A percentile compares a stretch with the other conserved stretches of the same genome.
These are phyloP conservation scores for Cartodere bifasciata DNA, from an alignment of 2,888 invertebrate species.

Conservation along the genomic window DNA sequence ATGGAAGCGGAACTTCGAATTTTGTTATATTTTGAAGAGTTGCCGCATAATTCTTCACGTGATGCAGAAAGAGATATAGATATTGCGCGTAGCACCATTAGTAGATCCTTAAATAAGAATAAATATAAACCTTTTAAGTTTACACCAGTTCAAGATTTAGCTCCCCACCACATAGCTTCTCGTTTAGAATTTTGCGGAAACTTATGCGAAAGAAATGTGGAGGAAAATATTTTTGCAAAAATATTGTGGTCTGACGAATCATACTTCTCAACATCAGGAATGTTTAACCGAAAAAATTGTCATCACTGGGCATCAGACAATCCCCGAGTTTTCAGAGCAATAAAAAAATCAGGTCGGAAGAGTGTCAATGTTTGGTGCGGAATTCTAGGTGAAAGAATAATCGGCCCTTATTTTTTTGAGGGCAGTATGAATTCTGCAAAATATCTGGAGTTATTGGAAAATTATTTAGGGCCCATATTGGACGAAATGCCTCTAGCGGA, in stretches of 20 bases:
- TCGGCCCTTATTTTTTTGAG: neutral
- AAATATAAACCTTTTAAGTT: no score
- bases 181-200: no score
- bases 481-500: neutral
- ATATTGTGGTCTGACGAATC: neutral
- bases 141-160: no score
- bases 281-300: neutral
- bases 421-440: neutral
- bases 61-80: no score
- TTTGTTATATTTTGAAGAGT: no score
- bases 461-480: neutral
- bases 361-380: neutral
- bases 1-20: no score
- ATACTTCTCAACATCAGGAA: neutral
- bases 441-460: conserved; percentile 1
- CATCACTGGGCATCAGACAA: neutral
- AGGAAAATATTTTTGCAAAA: neutral
- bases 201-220: no score
- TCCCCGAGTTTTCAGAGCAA: neutral
- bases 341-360: neutral
- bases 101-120: no score
- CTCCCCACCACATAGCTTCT: no score
- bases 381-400: neutral
- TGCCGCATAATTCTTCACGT: no score
- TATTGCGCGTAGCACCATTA: no score